A percentile compares a stretch with the other conserved stretches of the same genome.
Conservation (phyloP, 2,797 vertebrate genomes). For the Eleutherodactylus coqui region DNA sequence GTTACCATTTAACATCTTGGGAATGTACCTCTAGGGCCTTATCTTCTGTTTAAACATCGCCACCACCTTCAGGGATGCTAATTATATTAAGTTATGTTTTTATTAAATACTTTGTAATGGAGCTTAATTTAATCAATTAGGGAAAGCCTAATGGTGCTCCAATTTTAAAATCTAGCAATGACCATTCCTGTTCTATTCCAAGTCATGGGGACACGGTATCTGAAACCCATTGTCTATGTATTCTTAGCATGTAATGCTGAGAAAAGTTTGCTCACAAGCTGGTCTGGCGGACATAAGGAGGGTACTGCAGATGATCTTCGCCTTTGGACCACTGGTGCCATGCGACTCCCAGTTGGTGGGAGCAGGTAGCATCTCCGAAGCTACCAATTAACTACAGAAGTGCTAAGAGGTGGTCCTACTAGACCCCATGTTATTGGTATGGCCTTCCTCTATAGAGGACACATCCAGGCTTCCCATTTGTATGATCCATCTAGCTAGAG, state of each 20-base stretch:
- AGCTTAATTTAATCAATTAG: background rate
- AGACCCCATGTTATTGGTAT: background rate
- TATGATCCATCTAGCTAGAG: background rate
- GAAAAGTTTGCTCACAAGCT: too few species aligned
- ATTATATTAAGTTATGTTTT: background rate
- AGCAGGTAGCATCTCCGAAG: background rate
- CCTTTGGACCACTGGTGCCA: background rate
- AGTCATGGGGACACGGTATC: too few species aligned
- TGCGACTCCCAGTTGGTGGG: background rate
- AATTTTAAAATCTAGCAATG: background rate
- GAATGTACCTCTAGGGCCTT: constrained; percentile 31
- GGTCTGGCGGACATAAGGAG: too few species aligned
- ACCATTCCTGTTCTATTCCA: too few species aligned
- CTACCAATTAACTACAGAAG: background rate
- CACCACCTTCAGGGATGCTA: background rate
- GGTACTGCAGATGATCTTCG: background rate
- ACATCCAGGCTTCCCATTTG: background rate
- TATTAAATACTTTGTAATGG: background rate
- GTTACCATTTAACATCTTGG: constrained; percentile 36
- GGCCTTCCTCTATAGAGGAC: background rate
- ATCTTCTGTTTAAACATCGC: constrained; percentile 25
- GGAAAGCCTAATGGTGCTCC: background rate
- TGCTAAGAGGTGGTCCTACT: background rate
- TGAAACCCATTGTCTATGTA: too few species aligned
- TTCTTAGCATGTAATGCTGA: too few species aligned